phyloP scores from a whole-genome alignment of 2,113 vertebrate genomes.

The Antechinus flavipes region DNA sequence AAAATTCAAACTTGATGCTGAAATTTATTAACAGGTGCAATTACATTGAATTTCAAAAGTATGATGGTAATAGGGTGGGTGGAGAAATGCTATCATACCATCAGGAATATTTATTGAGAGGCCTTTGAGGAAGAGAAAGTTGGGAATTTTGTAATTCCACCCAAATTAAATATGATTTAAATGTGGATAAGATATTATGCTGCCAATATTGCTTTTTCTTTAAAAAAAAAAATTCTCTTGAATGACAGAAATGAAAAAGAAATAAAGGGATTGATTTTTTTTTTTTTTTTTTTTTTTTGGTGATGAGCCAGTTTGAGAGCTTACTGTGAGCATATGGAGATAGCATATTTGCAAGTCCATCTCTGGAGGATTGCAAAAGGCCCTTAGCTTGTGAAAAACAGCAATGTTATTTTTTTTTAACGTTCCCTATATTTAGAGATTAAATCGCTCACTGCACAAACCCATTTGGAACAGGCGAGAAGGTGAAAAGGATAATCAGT shows the following conservation, averaged over 20 bases:
- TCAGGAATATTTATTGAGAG: slow-evolving; percentile 51
- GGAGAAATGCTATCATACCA: slow-evolving; percentile 55
- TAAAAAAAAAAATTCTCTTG: slow-evolving; percentile 79
- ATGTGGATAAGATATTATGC: slow-evolving; percentile 80
- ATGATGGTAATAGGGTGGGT: slow-evolving; percentile 34
- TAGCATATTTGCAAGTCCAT: slow-evolving; percentile 97
- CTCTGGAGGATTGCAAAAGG: slow-evolving; percentile 94
- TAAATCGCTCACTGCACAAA: slow-evolving; percentile 99
- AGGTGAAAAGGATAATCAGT: slow-evolving; percentile 99
- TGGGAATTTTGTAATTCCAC: slow-evolving; percentile 64
- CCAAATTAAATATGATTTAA: slow-evolving; percentile 64
- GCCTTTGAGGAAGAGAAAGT: slow-evolving; percentile 58
- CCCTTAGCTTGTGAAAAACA: slow-evolving; percentile 93
- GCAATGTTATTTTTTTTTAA: slow-evolving; percentile 96
- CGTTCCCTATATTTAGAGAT: slow-evolving; percentile 99
- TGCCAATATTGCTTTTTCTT: not conserved
- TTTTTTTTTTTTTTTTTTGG: slow-evolving; percentile 79
- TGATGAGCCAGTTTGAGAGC: slow-evolving; percentile 87
- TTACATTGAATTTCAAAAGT: slow-evolving; percentile 32
- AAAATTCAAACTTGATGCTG: not conserved
- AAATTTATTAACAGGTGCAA: not conserved
- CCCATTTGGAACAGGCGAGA: slow-evolving; percentile 98
- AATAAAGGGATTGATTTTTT: slow-evolving; percentile 78
- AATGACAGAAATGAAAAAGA: slow-evolving; percentile 82
- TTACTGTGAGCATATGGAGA: slow-evolving; percentile 95